These are phyloP conservation scores for Hydriomena furcata DNA, from an alignment of 2,888 invertebrate genomes.

Conservation along the genomic window DNA sequence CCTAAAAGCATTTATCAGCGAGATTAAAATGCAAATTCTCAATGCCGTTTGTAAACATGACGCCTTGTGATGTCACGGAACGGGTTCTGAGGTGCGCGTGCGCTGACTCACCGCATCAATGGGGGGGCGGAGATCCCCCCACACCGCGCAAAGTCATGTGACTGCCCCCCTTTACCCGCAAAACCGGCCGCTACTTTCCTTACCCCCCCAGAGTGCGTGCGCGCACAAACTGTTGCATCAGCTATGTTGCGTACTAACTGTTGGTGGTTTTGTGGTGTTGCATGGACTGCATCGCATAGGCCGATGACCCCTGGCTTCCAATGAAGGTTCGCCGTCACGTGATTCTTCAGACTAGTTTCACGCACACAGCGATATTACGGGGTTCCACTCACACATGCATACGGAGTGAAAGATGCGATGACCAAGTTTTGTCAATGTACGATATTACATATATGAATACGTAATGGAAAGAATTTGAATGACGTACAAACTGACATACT, in stretches of 20 bases:
- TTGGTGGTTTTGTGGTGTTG: slow-evolving; percentile 28
- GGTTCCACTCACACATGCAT: background rate
- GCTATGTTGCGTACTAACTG: slow-evolving; percentile 12
- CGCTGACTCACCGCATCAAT: slow-evolving; percentile 42
- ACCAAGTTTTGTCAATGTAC: too few species aligned
- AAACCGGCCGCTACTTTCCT: slow-evolving; percentile 40
- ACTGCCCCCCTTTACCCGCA: slow-evolving; percentile 36
- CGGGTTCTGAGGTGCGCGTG: slow-evolving; percentile 33
- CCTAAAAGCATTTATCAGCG: too few species aligned
- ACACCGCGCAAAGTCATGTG: slow-evolving; percentile 47
- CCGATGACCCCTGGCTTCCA: slow-evolving; percentile 20
- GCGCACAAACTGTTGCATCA: slow-evolving; percentile 1
- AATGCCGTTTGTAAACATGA: slow-evolving; percentile 10
- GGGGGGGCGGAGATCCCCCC: slow-evolving; percentile 31
- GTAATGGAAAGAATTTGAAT: too few species aligned
- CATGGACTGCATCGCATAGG: slow-evolving; percentile 23
- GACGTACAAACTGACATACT: too few species aligned
- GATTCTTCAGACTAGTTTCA: slow-evolving; percentile 12
- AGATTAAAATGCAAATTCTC: slow-evolving; percentile 14
- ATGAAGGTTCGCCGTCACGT: slow-evolving; percentile 27
- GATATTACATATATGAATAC: too few species aligned
- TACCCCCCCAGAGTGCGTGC: slow-evolving; percentile 29
- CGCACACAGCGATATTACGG: background rate
- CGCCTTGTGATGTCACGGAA: slow-evolving; percentile 20
- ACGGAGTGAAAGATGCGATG: too few species aligned